Evolutionary conservation across 2,888 invertebrate species (phyloP), one percentile per base, ranked within the genome.

Genomic region (Rambutsinella grinnellia): DNA sequence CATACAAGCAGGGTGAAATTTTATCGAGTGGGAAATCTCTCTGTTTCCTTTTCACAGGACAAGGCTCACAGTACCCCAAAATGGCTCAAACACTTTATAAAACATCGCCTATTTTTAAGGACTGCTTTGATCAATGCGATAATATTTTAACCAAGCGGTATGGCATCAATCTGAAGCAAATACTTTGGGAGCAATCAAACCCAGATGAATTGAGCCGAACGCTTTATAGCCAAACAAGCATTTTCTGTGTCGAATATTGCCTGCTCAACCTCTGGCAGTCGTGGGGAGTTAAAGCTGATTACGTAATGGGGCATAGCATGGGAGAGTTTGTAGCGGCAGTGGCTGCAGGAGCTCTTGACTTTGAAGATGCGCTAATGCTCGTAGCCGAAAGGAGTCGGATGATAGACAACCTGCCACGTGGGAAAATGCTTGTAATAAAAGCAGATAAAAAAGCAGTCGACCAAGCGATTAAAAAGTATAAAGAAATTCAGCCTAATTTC

Each of bases 281-380:
- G 2, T 78, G 74, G 69, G 79, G 79, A 19, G 23, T 79, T 1
- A 56, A 47, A 15, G 72, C 80, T 1, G 76, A 78, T 49, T 70
- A 61, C 36, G 80, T 72, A 8, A n/a, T 80, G n/a, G 80, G 80
- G 0, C 80, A 80, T 44, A 76, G 76, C 44, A 27, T 80, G 10
- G 80, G 80, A 13, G 80, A 80, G 65, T 80, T 78, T 65, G 57
- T 60, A 2, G 80, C 80, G 23, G 78, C 80, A 17, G 80, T 80
- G n/a, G 56, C 57, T 10, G 71, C 76, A 5, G 76, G 74, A 1
- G 60, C 69, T 13, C 24, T 80, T 23, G 47, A 6, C 3, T 67
- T 80, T 13, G 61, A 68, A n/a, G 78, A 76, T 56, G 80, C 80
- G 3, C 36, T 80, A 1, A 74, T 53, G 10, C 36, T 80, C 19